These are phyloP conservation scores for Neelides sp. DNA, from an alignment of 1,140 invertebrate genomes.

Conservation along the genomic window DNA sequence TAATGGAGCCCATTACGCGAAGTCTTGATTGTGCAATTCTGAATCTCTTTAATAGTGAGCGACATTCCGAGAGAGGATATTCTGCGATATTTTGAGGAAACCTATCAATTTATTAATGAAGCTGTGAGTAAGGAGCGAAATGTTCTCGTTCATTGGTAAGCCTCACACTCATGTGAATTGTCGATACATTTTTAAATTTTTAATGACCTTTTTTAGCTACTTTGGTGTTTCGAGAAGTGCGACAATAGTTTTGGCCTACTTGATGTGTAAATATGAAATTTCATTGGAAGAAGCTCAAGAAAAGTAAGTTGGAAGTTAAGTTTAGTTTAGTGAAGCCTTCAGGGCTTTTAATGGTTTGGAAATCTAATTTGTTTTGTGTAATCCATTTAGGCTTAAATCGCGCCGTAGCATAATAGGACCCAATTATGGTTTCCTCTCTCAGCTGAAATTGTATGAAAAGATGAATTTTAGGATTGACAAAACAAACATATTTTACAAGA, in stretches of 20 bases:
- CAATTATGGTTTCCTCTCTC: constrained; percentile 59
- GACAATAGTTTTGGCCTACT: constrained; percentile 64
- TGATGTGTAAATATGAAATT: constrained; percentile 67
- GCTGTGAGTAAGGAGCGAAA: constrained; percentile 38
- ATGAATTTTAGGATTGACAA: constrained; percentile 60
- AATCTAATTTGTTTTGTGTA: constrained; percentile 28
- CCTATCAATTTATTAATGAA: constrained; percentile 52
- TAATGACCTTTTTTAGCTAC: constrained; percentile 17
- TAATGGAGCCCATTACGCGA: background rate
- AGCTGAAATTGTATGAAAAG: constrained; percentile 59
- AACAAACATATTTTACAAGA: constrained; percentile 56
- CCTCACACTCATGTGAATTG: constrained; percentile 6
- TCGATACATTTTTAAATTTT: background rate
- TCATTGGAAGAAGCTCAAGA: constrained; percentile 57
- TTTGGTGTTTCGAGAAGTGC: constrained; percentile 61
- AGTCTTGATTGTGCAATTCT: constrained; percentile 9
- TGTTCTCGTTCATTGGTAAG: constrained; percentile 64
- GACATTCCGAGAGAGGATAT: constrained; percentile 70
- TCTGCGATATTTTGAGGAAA: constrained; percentile 58
- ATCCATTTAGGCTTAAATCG: constrained; percentile 45
- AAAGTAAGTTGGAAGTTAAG: constrained; percentile 31
- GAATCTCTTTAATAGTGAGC: constrained; percentile 44
- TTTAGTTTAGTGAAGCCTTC: constrained; percentile 2
- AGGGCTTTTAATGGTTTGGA: background rate
- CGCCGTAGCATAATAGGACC: constrained; percentile 53